Evolutionary conservation across 1,140 invertebrate genomes (phyloP).

Genomic region (Phthorimaea operculella): DNA sequence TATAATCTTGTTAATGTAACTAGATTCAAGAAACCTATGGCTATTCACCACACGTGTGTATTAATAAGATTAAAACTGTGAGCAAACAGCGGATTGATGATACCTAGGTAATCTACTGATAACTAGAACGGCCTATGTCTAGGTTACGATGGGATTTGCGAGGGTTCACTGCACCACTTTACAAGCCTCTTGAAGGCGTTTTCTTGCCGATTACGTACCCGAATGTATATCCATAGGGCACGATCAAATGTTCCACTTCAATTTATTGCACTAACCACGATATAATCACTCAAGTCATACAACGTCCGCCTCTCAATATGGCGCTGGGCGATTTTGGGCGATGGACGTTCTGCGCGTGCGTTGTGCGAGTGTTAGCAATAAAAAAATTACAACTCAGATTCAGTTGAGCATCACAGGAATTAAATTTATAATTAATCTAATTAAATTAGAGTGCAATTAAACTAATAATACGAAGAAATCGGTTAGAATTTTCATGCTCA

Average conservation of each 20-base stretch:
- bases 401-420: slow-evolving; percentile 25
- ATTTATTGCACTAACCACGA: slow-evolving; percentile 68
- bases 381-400: slow-evolving; percentile 40
- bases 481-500: slow-evolving; percentile 47
- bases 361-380: slow-evolving; percentile 60
- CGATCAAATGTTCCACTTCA: slow-evolving; percentile 65
- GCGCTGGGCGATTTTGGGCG: slow-evolving; percentile 67
- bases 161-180: slow-evolving; percentile 30
- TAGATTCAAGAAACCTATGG: slow-evolving; percentile 69
- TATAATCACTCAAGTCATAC: slow-evolving; percentile 66
- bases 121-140: slow-evolving; percentile 68
- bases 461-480: slow-evolving; percentile 37
- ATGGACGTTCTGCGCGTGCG: slow-evolving; percentile 66
- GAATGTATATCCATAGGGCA: slow-evolving; percentile 69
- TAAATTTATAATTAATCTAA: slow-evolving; percentile 25
- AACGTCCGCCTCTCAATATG: slow-evolving; percentile 69
- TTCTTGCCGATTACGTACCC: slow-evolving; percentile 64
- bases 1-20: slow-evolving; percentile 68
- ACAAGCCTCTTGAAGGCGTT: slow-evolving; percentile 41
- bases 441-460: slow-evolving; percentile 27
- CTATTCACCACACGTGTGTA: slow-evolving; percentile 64
- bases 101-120: slow-evolving; percentile 67
- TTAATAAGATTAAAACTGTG: slow-evolving; percentile 69
- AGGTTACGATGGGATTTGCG: slow-evolving; percentile 63
- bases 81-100: slow-evolving; percentile 67